These are phyloP conservation scores for Caerostris extrusa DNA, from an alignment of 1,140 invertebrate genomes.

Conservation along the genomic window DNA sequence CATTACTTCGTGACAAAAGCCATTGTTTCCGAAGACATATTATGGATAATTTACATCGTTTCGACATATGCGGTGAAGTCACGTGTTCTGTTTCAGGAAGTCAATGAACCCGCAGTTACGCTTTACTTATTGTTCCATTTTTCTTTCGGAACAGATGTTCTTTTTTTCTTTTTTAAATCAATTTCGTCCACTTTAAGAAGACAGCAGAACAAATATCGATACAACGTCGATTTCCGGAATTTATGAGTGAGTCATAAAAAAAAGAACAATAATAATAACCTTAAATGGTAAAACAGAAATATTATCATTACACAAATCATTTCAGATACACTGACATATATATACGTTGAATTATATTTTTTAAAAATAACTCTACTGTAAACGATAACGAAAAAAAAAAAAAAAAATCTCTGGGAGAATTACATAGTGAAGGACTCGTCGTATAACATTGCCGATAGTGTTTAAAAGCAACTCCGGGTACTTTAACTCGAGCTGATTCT, in stretches of 20 bases:
- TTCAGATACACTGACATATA: no score
- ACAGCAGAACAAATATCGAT: slow-evolving; percentile 18
- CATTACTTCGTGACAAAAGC: slow-evolving; percentile 45
- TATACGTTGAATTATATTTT: no score
- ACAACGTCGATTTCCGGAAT: not conserved
- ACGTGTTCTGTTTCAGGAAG: slow-evolving; percentile 44
- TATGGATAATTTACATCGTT: slow-evolving; percentile 66
- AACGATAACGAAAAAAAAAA: no score
- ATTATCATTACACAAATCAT: no score
- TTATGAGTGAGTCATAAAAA: not conserved
- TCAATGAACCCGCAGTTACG: slow-evolving; percentile 70
- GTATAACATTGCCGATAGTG: no score
- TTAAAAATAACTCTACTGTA: no score
- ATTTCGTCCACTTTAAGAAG: not conserved
- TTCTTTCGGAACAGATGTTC: not conserved
- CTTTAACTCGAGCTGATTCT: no score
- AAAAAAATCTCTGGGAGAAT: no score
- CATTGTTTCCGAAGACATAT: slow-evolving; percentile 69
- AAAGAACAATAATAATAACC: not conserved
- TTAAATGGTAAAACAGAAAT: no score
- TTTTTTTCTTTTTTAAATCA: not conserved
- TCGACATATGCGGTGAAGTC: slow-evolving; percentile 16
- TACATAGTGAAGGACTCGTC: no score
- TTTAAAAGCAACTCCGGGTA: no score
- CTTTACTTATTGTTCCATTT: slow-evolving; percentile 66